Conservation (phyloP, 2,797 vertebrate species). For the Artibeus jamaicensis region DNA sequence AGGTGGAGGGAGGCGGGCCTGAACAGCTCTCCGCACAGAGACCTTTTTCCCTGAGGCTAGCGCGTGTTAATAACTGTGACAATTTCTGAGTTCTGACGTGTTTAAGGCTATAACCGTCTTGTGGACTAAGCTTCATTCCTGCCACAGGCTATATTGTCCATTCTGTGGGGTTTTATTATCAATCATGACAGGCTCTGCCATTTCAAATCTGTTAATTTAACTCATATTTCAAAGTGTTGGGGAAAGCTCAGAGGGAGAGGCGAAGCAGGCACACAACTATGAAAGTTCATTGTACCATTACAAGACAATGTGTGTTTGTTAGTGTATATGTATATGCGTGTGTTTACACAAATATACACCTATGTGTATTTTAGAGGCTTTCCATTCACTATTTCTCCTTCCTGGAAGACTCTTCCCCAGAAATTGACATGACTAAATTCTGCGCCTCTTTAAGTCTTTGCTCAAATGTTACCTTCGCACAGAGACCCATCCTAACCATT, state of each 20-base stretch:
- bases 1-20: background rate
- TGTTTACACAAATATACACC: background rate
- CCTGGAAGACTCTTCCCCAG: background rate
- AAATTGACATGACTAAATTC: background rate
- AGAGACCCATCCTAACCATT: background rate
- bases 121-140: slow-evolving; percentile 7
- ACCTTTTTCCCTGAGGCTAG: background rate
- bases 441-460: background rate
- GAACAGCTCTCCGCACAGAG: background rate
- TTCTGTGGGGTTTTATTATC: slow-evolving; percentile 1
- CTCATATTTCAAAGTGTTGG: slow-evolving; percentile 48
- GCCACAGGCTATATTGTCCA: background rate
- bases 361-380: background rate
- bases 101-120: slow-evolving; percentile 1
- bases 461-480: background rate
- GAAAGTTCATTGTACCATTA: background rate
- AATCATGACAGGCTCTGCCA: background rate
- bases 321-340: background rate
- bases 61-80: slow-evolving; percentile 45
- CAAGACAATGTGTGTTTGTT: background rate
- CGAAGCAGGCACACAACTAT: background rate
- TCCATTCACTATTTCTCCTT: background rate
- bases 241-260: slow-evolving; percentile 12
- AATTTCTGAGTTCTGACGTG: background rate
- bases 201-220: slow-evolving; percentile 57